Base-by-base conservation (phyloP, 2,797 vertebrate genomes). In the Neostethus bicornis region DNA sequence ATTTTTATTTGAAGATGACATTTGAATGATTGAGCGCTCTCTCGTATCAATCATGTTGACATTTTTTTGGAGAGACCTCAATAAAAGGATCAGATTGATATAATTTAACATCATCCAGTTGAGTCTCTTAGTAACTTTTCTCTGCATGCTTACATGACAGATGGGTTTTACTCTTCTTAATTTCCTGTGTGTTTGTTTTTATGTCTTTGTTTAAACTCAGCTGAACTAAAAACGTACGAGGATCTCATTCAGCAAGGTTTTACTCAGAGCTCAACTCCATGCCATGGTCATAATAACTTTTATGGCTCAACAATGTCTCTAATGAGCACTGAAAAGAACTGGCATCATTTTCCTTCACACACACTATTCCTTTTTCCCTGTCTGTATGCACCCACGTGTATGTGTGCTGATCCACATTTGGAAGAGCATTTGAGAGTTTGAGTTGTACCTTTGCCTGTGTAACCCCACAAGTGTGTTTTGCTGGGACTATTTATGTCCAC, bases 251-350 rank as follows among this genome's bases (percentile, higher is more conserved):
- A 51, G 68, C 61, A 70, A 86, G 77, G 78, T 83, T 83, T 83
- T 44, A 59, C 73, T 72, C 54, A 71, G 76, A 61, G 62, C 65
- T 55, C 44, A 74, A 81, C 84, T 82, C 75, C 75, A 75, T 48
- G 73, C 80, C 74, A 74, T 72, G 57, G 75, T 87, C 82, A 80
- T 84, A 84, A 84, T 86, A 84, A 83, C 72, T 78, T 80, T 81
- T 83, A 87, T 80, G 78, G 84, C 85, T 87, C 74, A 80, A 66
- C 79, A 85, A 79, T 56, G 67, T 73, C 79, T 81, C 75, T 86
- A 87, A 87, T 85, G 83, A 89, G 78, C 71, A 75, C 81, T 75
- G 56, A 83, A 77, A 76, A 83, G 84, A 79, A 73, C 68, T 84
- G 80, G 73, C 78, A 60, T 76, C 52, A 20, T 52, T 24, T 46